Conservation (phyloP, 2,797 vertebrate species). For the Geotrypetes seraphini region DNA sequence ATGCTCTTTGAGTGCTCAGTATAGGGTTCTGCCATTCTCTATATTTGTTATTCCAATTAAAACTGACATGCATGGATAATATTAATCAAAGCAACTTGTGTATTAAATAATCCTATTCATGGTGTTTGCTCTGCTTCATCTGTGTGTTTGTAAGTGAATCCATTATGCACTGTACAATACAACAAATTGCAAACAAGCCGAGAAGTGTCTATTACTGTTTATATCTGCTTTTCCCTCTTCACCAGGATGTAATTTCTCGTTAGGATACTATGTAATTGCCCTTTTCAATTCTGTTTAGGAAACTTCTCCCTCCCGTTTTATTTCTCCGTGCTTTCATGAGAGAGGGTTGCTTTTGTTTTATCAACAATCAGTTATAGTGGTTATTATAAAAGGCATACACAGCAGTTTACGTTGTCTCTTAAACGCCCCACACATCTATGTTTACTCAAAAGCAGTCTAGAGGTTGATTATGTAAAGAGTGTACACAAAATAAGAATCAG, state of each 20-base stretch:
- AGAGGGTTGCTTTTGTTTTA: not conserved
- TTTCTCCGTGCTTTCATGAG: slow-evolving; percentile 4
- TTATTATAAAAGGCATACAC: not conserved
- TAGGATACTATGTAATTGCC: not conserved
- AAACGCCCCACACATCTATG: no score
- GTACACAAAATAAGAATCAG: no score
- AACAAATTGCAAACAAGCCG: slow-evolving; percentile 9
- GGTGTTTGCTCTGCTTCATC: slow-evolving; percentile 1
- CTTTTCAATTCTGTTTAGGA: not conserved
- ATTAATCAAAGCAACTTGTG: slow-evolving; percentile 4
- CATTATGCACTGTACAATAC: not conserved
- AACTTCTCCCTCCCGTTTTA: not conserved
- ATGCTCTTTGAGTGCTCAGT: no score
- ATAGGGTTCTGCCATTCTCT: no score
- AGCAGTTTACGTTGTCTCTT: no score
- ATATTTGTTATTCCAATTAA: no score
- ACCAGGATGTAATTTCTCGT: slow-evolving; percentile 5
- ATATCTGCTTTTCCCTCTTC: slow-evolving; percentile 7
- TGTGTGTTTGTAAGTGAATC: not conserved
- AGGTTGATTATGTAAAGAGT: no score
- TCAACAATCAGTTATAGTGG: slow-evolving; percentile 9
- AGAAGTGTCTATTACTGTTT: not conserved
- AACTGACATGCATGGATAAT: slow-evolving; percentile 3
- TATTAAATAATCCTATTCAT: slow-evolving; percentile 2
- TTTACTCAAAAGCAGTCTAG: no score